A percentile compares a stretch with the other conserved stretches of the same genome.
phyloP scores from a whole-genome alignment of 2,888 invertebrate genomes.

The Lapara coniferarum region DNA sequence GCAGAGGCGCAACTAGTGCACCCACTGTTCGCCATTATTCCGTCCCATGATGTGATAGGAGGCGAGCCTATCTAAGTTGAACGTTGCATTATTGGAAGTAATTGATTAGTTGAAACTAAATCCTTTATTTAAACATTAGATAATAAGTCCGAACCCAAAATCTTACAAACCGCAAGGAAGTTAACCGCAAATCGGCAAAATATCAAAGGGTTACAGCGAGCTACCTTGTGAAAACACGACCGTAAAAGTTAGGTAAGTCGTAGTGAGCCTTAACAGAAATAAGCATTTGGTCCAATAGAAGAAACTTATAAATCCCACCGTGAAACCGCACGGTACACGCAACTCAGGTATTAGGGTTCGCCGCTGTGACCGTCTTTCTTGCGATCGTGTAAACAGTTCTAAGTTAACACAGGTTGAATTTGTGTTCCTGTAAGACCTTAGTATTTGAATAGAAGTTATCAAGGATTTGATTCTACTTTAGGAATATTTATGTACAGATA shows the following conservation, averaged over 20 bases:
- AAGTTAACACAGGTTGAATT: slow-evolving; percentile 32
- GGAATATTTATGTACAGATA: neutral
- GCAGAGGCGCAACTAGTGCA: no score
- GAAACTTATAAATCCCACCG: slow-evolving; percentile 76
- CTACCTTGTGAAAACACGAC: slow-evolving; percentile 58
- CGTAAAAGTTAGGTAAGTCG: slow-evolving; percentile 57
- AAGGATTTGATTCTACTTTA: neutral
- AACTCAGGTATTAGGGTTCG: slow-evolving; percentile 56
- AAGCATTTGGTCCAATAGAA: slow-evolving; percentile 71
- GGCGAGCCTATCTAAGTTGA: no score
- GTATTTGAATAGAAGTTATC: neutral
- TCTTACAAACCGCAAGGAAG: slow-evolving; percentile 38
- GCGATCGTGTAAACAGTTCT: slow-evolving; percentile 53
- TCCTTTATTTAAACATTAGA: neutral
- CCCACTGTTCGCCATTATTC: no score
- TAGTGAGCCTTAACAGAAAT: slow-evolving; percentile 59
- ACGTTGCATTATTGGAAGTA: no score
- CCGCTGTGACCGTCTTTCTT: slow-evolving; percentile 48
- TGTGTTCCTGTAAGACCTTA: slow-evolving; percentile 17
- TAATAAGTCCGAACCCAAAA: neutral
- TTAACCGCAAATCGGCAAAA: slow-evolving; percentile 59
- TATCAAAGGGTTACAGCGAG: slow-evolving; percentile 59
- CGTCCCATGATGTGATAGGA: no score
- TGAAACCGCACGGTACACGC: slow-evolving; percentile 70
- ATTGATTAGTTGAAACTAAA: neutral